Evolutionary conservation across 64 coral and sea anemone species (phyloP), one percentile per base, ranked within the genome.

Genomic region (Actinia tenebrosa): DNA sequence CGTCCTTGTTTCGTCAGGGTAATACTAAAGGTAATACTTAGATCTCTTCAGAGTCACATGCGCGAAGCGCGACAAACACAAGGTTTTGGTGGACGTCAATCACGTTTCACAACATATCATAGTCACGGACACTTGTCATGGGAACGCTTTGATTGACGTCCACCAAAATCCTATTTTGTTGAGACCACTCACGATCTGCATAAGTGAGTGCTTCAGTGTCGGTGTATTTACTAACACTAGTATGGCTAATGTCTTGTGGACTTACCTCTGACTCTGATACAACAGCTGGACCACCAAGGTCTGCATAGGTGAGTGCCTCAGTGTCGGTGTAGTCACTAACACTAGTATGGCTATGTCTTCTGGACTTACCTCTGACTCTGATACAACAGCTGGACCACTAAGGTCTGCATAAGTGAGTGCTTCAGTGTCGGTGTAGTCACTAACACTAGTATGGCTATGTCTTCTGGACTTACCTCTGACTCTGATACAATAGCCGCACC

Each of bases 131-230:
- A 37, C 30, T 37, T 37, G 30, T 37, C 30, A 37, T 37, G 30
- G 30, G 1, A 1, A 37, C 30, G 30, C 30, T 37, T 37, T 37
- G 30, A 37, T 37, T 37, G 30, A 37, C 30, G 30, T 37, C 30
- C 30, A 37, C 30, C 30, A 37, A 37, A 37, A 37, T 37, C 30
- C 0, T 37, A 37, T 37, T 37, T 37, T 1, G 30, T 37, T 1
- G 30, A 37, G 43, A 19, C 56, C 87, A 53, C 46, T n/a, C 77
- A 53, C 90, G 85, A 71, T 96, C 91, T 55, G 94, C 94, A 43
- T 96, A 92, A 22, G 84, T 96, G n/a, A 96, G 85, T 25, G 94
- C 94, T 55, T 96, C 94, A 26, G 94, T 96, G 87, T 96, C 94
- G 10, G 94, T 96, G 59, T 96, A 96, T 6, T 92, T 91, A 55